Base-by-base conservation (phyloP, 2,888 invertebrate genomes). In the Glomeris marginata region DNA sequence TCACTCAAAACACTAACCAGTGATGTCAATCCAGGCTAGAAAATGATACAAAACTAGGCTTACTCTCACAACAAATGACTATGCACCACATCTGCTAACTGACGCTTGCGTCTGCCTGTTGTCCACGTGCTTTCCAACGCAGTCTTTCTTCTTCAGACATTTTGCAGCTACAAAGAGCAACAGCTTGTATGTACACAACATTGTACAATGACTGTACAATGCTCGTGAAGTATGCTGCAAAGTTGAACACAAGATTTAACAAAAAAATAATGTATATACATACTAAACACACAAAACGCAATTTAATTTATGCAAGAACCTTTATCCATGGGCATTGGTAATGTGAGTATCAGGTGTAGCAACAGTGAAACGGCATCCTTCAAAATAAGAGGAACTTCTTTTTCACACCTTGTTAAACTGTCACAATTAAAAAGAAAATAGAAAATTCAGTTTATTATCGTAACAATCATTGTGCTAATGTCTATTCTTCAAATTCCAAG, bases 171-270 rank as follows among this genome's bases (percentile, higher is more conserved):
- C 88, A 72, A 68, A 85, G 84, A 48, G 82, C 77, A 55, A 90
- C 77, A 44, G 87, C 80, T 74, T 92, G 91, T 67, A 91, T 82
- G 71, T 86, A 90, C 53, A 83, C 73, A 55, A 92, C 74, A 66
- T 91, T 86, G 73, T 86, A 94, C 56, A 91, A 74, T 56, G 84
- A 80, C 65, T 84, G 82, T 2, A 91, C 84, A 61, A 91, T 78
- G 63, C 83, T 81, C 1, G 83, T 83, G 70, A 85, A 91, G 66
- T 88, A 88, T 47, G 81, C 91, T 90, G 74, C 1, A 72, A 71
- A 20, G 45, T 52, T 40, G 22, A 37, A 47, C 15, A 45, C 33
- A 2, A 43, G 11, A 51, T 36, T 45, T 28, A 47, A 21, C n/a
- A 52, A 35, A 6, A 48, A 35, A 49, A 48, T 37, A 8, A 18